Evolutionary conservation across 2,797 vertebrate genomes (phyloP).

Genomic region (Poecilia picta): DNA sequence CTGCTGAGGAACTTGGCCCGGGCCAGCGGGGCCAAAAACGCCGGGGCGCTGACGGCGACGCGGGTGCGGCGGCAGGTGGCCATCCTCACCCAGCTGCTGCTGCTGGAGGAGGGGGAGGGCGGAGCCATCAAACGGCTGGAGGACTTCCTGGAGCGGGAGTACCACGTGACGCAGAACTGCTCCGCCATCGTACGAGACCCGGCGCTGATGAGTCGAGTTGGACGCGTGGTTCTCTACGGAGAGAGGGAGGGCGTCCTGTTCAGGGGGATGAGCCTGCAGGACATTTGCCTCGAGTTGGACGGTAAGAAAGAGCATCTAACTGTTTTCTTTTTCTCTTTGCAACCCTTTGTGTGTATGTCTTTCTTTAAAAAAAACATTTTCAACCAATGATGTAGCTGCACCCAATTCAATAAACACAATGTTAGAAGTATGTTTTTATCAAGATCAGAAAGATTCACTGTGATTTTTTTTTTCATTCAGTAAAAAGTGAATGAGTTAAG

Average conservation of each 20-base stretch:
- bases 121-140: constrained; percentile 74
- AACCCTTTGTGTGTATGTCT: background rate
- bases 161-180: constrained; percentile 84
- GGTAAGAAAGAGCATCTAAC: constrained; percentile 59
- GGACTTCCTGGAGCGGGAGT: constrained; percentile 82
- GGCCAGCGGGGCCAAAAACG: constrained; percentile 80
- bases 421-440: background rate
- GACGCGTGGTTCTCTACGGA: constrained; percentile 82
- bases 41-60: constrained; percentile 71
- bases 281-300: constrained; percentile 85
- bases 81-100: constrained; percentile 82
- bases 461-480: background rate
- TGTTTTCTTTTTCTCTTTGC: background rate
- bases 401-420: background rate
- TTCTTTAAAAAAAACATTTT: background rate
- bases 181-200: constrained; percentile 77
- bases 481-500: background rate
- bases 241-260: constrained; percentile 83
- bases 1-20: constrained; percentile 83
- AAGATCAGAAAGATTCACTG: background rate
- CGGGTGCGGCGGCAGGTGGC: constrained; percentile 81
- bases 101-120: constrained; percentile 79
- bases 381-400: too few relatives aligned
- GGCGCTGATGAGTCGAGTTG: constrained; percentile 81
- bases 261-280: constrained; percentile 84